Evolutionary conservation across 2,797 vertebrate genomes (phyloP).

Genomic region (Sorex maritimensis): DNA sequence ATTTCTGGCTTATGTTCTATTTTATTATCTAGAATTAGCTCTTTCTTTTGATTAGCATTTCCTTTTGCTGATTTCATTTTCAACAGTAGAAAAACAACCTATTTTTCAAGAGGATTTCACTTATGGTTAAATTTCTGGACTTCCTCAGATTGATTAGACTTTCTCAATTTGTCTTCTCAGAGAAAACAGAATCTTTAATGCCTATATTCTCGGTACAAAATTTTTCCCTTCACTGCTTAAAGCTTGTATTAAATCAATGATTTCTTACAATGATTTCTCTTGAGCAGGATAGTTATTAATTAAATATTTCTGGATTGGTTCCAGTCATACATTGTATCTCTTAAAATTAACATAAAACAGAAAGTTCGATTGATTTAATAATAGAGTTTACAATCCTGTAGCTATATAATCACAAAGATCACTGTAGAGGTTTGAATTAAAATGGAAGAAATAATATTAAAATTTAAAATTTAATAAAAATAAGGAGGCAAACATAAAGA

Average conservation of each 20-base stretch:
- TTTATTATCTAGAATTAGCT: too few species aligned
- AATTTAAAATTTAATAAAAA: slow-evolving; percentile 37
- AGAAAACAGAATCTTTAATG: slow-evolving; percentile 44
- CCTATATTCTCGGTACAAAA: neutral
- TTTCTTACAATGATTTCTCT: slow-evolving; percentile 47
- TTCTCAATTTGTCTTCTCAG: neutral
- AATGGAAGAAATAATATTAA: slow-evolving; percentile 30
- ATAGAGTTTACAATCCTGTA: slow-evolving; percentile 35
- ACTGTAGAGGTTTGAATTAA: neutral
- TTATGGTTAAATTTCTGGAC: neutral
- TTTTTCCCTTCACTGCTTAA: neutral
- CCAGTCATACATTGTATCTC: neutral
- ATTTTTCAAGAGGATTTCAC: neutral
- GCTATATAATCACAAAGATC: neutral
- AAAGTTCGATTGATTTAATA: neutral
- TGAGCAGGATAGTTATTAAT: slow-evolving; percentile 11
- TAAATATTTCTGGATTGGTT: slow-evolving; percentile 41
- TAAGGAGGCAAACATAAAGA: neutral
- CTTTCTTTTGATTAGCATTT: too few species aligned
- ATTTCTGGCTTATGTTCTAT: too few species aligned
- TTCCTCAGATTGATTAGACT: neutral
- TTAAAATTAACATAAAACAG: slow-evolving; percentile 33
- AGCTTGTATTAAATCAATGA: slow-evolving; percentile 16
- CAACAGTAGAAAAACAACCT: too few species aligned
- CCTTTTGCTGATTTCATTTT: too few species aligned